These are phyloP conservation scores for Trachelus iudaicus DNA, from an alignment of 2,888 invertebrate genomes.

Conservation along the genomic window DNA sequence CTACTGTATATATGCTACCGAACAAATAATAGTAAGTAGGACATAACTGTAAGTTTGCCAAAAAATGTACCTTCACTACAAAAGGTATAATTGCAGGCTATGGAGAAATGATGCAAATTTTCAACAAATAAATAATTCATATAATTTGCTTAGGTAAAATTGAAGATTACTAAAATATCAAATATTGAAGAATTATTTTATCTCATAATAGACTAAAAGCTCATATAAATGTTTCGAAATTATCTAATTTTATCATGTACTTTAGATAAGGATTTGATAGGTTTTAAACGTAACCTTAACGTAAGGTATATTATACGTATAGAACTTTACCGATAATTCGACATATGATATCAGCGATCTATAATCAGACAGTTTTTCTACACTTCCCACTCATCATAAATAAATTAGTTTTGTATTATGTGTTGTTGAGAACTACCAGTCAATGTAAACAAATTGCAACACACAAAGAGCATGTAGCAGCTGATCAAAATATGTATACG, in stretches of 20 bases:
- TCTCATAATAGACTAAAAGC: neutral
- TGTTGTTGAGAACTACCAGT: neutral
- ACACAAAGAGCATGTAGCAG: neutral
- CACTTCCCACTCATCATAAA: neutral
- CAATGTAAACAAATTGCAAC: neutral
- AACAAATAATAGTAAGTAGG: neutral
- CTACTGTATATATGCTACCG: neutral
- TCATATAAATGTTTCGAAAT: neutral
- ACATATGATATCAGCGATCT: neutral
- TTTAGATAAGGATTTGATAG: neutral
- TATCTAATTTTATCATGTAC: neutral
- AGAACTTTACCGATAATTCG: neutral
- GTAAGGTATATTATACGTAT: neutral
- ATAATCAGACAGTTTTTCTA: neutral
- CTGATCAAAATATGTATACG: neutral
- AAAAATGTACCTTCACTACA: neutral
- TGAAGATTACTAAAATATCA: neutral
- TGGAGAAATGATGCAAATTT: neutral
- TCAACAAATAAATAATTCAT: neutral
- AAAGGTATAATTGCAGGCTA: neutral
- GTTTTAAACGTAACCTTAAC: neutral
- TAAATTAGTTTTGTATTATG: neutral
- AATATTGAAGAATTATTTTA: neutral
- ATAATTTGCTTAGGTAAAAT: neutral
- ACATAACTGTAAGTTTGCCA: neutral